Evolutionary conservation across 2,113 vertebrate genomes (phyloP), one percentile per base, ranked within the genome.

Genomic region (Corythornis madagascariensis): DNA sequence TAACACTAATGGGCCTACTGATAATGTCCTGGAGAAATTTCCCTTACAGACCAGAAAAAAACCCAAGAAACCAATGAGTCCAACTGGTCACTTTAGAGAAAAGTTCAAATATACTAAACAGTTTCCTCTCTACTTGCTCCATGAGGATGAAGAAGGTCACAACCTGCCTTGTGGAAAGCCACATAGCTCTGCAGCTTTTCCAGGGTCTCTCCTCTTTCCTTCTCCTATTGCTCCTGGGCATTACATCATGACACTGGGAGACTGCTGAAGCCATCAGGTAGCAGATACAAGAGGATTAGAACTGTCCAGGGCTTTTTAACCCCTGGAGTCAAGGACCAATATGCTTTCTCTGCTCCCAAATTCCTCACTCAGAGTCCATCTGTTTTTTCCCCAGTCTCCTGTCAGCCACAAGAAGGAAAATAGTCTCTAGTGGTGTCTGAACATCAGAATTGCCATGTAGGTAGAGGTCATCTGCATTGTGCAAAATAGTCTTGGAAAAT

Each of bases 121-220:
- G n/a, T 43, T 81, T 88, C 53, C 53, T 63, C 48, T 43, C 29
- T 67, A 29, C 29, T 52, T 21, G 16, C 26, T 80, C 35, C 48
- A 28, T 0, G 0, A 64, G 19, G 16, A 10, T 63, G 70, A 72
- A 40, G 74, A 31, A 72, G 48, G 33, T 77, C 50, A 69, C 13
- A 52, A 2, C 4, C 11, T 29, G 2, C 4, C 26, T 40, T 2
- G 0, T 14, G 40, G 33, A 64, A 80, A 64, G 55, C 42, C 19
- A 21, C 56, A 50, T 40, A 73, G 20, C 45, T 88, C 71, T 69
- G 35, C 33, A 82, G 50, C 21, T 78, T 11, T 60, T 78, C 56
- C 26, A 78, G 25, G 13, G 78, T 31, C 45, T 70, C 45, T 22
- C 52, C 28, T n/a, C 26, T 35, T 21, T 40, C 22, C 61, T 48